Conservation (phyloP, 1,140 invertebrate species). For the Penaeus vannamei region DNA sequence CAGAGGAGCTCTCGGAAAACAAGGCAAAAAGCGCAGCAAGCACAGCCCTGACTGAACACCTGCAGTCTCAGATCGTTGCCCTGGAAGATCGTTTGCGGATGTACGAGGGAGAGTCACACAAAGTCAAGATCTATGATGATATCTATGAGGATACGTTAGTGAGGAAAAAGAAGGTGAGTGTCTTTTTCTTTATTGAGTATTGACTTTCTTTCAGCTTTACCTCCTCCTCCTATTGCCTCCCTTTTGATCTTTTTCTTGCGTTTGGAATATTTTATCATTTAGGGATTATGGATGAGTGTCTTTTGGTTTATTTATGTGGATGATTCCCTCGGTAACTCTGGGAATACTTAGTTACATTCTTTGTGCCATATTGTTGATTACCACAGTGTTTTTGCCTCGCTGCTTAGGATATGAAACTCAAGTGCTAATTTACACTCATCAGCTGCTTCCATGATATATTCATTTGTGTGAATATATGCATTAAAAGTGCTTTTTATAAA, state of each 20-base stretch:
- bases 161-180: conserved; percentile 58
- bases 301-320: too few relatives aligned
- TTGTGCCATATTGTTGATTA: too few relatives aligned
- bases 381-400: too few relatives aligned
- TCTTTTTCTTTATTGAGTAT: background rate
- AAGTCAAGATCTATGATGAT: conserved; percentile 54
- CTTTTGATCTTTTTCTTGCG: background rate
- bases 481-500: too few relatives aligned
- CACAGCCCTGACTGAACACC: conserved; percentile 51
- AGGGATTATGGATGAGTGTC: too few relatives aligned
- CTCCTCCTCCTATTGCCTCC: background rate
- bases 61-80: conserved; percentile 49
- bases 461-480: too few relatives aligned
- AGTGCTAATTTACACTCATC: too few relatives aligned
- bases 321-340: too few relatives aligned
- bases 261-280: background rate
- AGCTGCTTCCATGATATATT: too few relatives aligned
- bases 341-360: too few relatives aligned
- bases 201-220: background rate
- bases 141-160: conserved; percentile 58
- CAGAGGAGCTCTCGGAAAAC: conserved; percentile 57
- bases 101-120: conserved; percentile 31
- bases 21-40: conserved; percentile 41
- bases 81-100: conserved; percentile 55
- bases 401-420: too few relatives aligned